phyloP scores from a whole-genome alignment of 2,797 vertebrate species.

The Rhinella marina region DNA sequence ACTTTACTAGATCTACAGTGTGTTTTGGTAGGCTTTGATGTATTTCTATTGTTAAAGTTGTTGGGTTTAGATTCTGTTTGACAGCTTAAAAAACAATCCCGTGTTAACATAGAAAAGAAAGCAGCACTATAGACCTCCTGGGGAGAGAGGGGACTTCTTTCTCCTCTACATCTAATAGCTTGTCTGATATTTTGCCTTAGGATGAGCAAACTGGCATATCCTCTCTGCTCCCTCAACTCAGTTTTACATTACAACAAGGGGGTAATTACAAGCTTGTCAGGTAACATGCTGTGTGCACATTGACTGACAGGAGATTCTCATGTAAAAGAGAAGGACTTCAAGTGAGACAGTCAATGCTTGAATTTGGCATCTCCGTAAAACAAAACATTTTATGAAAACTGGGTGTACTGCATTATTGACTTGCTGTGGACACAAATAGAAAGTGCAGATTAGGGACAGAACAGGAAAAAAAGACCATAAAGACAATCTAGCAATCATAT shows the following conservation, averaged over 20 bases:
- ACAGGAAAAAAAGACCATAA: not conserved
- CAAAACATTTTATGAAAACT: not conserved
- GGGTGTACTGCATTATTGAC: not conserved
- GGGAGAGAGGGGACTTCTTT: not conserved
- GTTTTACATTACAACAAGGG: conserved; percentile 48
- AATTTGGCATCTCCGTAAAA: conserved; percentile 18
- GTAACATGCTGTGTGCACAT: conserved; percentile 20
- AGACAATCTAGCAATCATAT: too few species aligned
- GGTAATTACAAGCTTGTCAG: conserved; percentile 52
- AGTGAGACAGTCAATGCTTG: conserved; percentile 8
- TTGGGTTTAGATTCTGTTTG: conserved; percentile 19
- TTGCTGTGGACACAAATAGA: not conserved
- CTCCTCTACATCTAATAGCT: conserved; percentile 35
- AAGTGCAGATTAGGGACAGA: not conserved
- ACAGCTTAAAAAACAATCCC: conserved; percentile 28
- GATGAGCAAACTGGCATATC: conserved; percentile 13
- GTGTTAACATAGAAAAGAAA: not conserved
- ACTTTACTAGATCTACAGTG: not conserved
- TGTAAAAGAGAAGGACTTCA: conserved; percentile 29
- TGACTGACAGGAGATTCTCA: conserved; percentile 43
- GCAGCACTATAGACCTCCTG: conserved; percentile 17
- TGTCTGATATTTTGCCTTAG: conserved; percentile 26
- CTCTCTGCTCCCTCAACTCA: conserved; percentile 19
- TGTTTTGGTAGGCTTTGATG: not conserved
- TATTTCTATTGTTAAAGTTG: conserved; percentile 4